These are phyloP conservation scores for Hirtodrosophila cameraria DNA, from an alignment of 2,888 invertebrate species.

Conservation along the genomic window DNA sequence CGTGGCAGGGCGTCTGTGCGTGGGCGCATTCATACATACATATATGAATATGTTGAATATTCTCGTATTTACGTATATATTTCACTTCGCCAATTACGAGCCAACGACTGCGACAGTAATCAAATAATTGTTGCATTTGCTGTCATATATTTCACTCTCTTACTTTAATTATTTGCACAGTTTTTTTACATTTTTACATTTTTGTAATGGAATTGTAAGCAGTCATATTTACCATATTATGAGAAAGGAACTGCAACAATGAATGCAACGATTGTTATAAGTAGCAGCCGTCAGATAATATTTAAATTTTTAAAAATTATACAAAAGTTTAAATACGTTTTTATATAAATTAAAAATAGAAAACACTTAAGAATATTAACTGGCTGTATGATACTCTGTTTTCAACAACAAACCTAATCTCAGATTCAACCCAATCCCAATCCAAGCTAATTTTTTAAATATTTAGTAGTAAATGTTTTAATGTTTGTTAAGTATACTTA, in stretches of 20 bases:
- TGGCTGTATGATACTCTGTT: too few relatives aligned
- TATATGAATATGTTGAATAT: background rate
- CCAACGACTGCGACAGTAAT: constrained; percentile 69
- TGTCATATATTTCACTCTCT: constrained; percentile 61
- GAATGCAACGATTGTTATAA: background rate
- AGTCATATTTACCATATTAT: background rate
- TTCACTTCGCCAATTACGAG: constrained; percentile 70
- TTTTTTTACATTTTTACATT: constrained; percentile 40
- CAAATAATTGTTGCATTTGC: constrained; percentile 75
- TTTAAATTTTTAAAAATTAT: background rate
- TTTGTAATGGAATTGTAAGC: constrained; percentile 35
- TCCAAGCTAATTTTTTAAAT: too few relatives aligned
- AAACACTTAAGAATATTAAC: too few relatives aligned
- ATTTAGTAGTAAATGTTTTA: too few relatives aligned
- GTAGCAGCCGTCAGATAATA: background rate
- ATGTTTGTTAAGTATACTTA: too few relatives aligned
- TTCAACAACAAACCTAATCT: too few relatives aligned
- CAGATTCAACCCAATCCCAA: too few relatives aligned
- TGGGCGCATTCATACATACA: background rate
- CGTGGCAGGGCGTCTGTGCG: constrained; percentile 20
- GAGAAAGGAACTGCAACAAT: background rate
- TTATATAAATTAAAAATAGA: background rate
- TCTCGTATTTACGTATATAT: constrained; percentile 51
- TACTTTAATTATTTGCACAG: constrained; percentile 66
- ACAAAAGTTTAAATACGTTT: too few relatives aligned